These are phyloP conservation scores for Falco columbarius DNA, from an alignment of 2,797 vertebrate genomes.

Conservation along the genomic window DNA sequence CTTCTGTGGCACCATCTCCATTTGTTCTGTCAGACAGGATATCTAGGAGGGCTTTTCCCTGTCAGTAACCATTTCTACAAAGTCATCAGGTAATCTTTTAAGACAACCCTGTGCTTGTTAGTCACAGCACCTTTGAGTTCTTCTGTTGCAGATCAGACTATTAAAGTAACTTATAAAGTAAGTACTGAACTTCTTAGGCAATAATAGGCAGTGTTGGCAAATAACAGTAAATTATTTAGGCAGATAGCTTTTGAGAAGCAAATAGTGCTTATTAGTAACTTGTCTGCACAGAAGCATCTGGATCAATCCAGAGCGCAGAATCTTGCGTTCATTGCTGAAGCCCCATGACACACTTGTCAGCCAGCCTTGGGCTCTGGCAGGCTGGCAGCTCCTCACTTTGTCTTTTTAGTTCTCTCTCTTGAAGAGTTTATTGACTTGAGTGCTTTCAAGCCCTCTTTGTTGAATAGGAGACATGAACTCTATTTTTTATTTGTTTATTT, in stretches of 20 bases:
- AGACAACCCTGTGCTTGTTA: not conserved
- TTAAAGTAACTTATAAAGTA: not conserved
- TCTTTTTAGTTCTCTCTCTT: not conserved
- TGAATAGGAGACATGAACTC: not conserved
- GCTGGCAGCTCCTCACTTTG: not conserved
- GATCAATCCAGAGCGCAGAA: not conserved
- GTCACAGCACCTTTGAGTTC: not conserved
- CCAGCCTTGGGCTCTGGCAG: not conserved
- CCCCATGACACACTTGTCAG: not conserved
- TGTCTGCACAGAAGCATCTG: not conserved
- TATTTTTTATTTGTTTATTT: not conserved
- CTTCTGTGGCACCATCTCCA: not conserved
- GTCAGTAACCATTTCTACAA: slow-evolving; percentile 3
- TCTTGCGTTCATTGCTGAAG: not conserved
- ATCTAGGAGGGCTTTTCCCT: not conserved
- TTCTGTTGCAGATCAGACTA: not conserved
- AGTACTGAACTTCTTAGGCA: not conserved
- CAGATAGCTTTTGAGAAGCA: not conserved
- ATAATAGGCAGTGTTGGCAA: not conserved
- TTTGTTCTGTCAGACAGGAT: slow-evolving; percentile 5
- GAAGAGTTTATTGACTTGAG: not conserved
- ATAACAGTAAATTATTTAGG: not conserved
- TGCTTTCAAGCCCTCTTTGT: not conserved
- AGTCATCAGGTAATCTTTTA: not conserved
- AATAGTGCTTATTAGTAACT: not conserved